Percentiles rank a stretch among this genome's conserved stretches.
Conservation (phyloP, 2,797 vertebrate species). For the Streptopelia turtur region DNA sequence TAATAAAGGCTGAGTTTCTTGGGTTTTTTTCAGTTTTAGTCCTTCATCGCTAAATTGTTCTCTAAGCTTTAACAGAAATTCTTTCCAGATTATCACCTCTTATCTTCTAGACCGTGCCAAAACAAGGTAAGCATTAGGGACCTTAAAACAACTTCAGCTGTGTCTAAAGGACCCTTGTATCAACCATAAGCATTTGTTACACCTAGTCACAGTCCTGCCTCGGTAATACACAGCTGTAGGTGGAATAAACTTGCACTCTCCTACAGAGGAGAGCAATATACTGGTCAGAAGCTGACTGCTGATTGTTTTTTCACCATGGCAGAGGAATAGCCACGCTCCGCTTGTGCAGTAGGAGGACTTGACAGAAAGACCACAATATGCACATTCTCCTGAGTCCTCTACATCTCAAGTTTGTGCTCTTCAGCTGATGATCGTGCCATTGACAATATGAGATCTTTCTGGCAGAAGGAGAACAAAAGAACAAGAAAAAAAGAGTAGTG, state of each 20-base stretch:
- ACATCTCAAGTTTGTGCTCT: neutral
- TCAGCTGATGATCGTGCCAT: neutral
- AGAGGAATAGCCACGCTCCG: neutral
- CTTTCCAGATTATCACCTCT: neutral
- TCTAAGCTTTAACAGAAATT: neutral
- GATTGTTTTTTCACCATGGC: neutral
- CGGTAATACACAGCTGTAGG: neutral
- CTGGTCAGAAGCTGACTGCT: neutral
- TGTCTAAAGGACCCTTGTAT: neutral
- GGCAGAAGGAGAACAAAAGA: neutral
- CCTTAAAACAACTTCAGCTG: neutral
- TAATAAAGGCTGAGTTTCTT: neutral
- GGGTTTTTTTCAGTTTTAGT: neutral
- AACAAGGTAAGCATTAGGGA: neutral
- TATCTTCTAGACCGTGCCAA: neutral
- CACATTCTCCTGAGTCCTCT: neutral
- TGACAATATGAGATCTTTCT: neutral
- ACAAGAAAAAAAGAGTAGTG: too few relatives aligned
- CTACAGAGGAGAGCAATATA: neutral
- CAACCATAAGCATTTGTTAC: neutral
- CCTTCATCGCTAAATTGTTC: neutral
- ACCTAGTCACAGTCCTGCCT: neutral
- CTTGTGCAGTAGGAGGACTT: neutral
- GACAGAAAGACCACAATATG: neutral
- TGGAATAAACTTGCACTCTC: neutral